These are phyloP conservation scores for Corynorhinus townsendii DNA, from an alignment of 2,113 vertebrate genomes.

Conservation along the genomic window DNA sequence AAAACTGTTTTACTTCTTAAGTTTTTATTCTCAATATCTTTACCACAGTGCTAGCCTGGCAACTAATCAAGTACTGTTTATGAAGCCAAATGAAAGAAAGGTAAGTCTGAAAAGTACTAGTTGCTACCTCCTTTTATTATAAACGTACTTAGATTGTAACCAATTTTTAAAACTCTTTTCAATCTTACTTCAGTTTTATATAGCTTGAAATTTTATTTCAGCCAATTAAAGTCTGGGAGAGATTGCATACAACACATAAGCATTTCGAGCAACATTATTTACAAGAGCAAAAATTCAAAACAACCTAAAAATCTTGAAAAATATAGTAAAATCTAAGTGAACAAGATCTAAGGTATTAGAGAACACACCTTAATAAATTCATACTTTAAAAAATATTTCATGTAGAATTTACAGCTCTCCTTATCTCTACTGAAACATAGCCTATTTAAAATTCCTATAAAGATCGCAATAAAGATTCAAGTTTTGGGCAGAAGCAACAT, in stretches of 20 bases:
- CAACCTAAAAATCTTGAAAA: not conserved
- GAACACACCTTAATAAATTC: not conserved
- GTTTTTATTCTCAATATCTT: not conserved
- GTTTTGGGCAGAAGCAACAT: not conserved
- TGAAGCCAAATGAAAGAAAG: not conserved
- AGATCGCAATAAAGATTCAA: not conserved
- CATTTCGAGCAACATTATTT: not conserved
- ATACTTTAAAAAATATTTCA: not conserved
- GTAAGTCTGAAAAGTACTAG: not conserved
- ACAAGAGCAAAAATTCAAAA: not conserved
- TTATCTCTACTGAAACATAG: not conserved
- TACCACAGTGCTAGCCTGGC: not conserved
- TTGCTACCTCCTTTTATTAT: not conserved
- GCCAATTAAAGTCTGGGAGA: not conserved
- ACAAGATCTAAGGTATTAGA: not conserved
- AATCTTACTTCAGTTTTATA: not conserved
- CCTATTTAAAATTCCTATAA: not conserved
- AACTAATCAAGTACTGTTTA: not conserved
- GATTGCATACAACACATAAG: not conserved
- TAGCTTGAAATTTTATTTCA: constrained; percentile 1
- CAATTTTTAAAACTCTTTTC: not conserved
- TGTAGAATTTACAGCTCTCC: not conserved
- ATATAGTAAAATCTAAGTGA: not conserved
- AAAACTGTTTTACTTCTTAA: not conserved
- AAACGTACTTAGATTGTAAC: not conserved